Evolutionary conservation across 2,797 vertebrate species (phyloP), one percentile per base, ranked within the genome.

Genomic region (Dromococcyx pavoninus): DNA sequence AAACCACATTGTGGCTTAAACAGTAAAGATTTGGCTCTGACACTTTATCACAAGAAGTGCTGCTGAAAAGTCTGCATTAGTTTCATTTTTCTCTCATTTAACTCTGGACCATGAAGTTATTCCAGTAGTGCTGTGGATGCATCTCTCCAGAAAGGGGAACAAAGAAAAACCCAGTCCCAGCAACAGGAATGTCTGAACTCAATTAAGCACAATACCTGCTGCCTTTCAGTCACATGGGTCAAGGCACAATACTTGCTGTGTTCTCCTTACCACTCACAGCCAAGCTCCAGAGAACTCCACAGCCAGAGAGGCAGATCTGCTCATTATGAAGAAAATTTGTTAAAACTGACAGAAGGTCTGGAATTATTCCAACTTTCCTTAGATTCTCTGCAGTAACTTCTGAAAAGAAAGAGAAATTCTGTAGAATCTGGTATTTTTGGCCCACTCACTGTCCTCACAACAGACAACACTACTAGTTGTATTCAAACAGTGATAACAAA

Each of bases 261-360:
- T 66, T 88, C 74, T 33, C 71, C 97, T 96, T 43, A 98, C 98
- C 95, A 1, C 96, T 97, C 32, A 60, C 96, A 69, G 97, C 94
- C 91, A 98, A 56, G 67, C 96, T 93, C 98, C 98, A 98, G 71
- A 98, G 95, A 51, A 97, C 82, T 2, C 91, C 83, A 41, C 98
- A 98, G 91, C 97, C 94, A 4, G 84, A 89, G 16, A 88, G 5
- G 80, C 98, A 98, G 57, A 98, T 43, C 35, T 97, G 50, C 35
- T 91, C 95, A 71, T 97, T 89, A 3, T 79, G 73, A 14, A 85
- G 48, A 44, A 95, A 97, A 14, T 19, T 11, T 11, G 62, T 61
- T 88, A 98, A 84, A 51, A 89, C 72, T 17, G 88, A 93, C 83
- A 98, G 88, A 17, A 97, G 73, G 15, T 97, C 96, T 33, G 95